Percentiles rank a stretch among this genome's conserved stretches.
Evolutionary conservation across 2,888 invertebrate species (phyloP).

Genomic region (Ennomos quercinarius): DNA sequence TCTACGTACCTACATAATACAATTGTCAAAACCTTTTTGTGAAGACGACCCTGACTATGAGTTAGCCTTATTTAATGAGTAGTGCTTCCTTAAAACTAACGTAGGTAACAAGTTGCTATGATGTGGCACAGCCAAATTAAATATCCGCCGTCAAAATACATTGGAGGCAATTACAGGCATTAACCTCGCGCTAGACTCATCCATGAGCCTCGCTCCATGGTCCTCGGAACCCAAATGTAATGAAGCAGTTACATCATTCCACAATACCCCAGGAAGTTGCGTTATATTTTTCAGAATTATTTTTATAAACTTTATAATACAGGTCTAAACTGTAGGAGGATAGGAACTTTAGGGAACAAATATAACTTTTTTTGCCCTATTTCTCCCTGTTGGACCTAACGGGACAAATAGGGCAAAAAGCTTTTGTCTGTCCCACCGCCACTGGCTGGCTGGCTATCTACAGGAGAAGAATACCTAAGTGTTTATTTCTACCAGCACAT

Average conservation of each 20-base stretch:
- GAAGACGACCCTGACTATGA: conserved; percentile 39
- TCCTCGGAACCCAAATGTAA: conserved; percentile 6
- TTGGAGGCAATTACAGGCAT: conserved; percentile 40
- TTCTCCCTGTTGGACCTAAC: no score
- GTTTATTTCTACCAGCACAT: no score
- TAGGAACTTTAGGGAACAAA: no score
- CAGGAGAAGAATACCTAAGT: no score
- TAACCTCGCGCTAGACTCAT: conserved; percentile 36
- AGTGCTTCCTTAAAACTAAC: conserved; percentile 38
- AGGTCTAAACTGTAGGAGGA: no score
- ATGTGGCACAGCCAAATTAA: conserved; percentile 41
- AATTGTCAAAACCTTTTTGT: conserved; percentile 34
- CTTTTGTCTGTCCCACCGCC: no score
- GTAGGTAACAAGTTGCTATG: conserved; percentile 35
- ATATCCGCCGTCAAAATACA: conserved; percentile 42
- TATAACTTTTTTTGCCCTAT: no score
- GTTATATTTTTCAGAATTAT: no score
- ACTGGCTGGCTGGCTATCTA: no score
- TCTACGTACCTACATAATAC: conserved; percentile 8
- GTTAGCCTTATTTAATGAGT: conserved; percentile 37
- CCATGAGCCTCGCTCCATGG: conserved; percentile 23
- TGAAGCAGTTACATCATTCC: conserved; percentile 10
- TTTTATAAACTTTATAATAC: no score
- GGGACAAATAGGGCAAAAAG: no score
- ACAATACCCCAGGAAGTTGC: not conserved